A percentile compares a stretch with the other conserved stretches of the same genome.
phyloP scores from a whole-genome alignment of 1,140 invertebrate genomes.

The Drosophila tropicalis region DNA sequence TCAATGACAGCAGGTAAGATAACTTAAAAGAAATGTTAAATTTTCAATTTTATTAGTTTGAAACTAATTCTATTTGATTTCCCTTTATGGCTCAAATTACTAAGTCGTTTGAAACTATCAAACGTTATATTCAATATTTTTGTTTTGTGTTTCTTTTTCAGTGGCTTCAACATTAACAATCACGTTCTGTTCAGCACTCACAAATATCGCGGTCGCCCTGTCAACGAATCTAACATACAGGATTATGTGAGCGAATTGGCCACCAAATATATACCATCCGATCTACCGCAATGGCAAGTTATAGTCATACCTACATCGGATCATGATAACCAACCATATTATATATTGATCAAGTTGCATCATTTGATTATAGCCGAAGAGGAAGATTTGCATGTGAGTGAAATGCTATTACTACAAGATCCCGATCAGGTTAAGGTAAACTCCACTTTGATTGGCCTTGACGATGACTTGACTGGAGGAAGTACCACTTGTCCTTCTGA shows the following conservation, averaged over 20 bases:
- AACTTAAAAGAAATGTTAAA: no score
- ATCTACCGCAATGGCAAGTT: slow-evolving; percentile 91
- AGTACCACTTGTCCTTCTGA: neutral
- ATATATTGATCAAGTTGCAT: slow-evolving; percentile 90
- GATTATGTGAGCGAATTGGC: slow-evolving; percentile 91
- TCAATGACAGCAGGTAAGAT: slow-evolving; percentile 82
- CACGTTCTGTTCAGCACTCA: slow-evolving; percentile 87
- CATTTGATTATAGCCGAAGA: slow-evolving; percentile 89
- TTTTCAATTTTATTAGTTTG: no score
- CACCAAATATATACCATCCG: slow-evolving; percentile 88
- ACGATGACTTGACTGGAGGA: slow-evolving; percentile 32
- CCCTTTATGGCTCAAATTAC: no score
- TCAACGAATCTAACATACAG: slow-evolving; percentile 90
- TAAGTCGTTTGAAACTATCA: no score
- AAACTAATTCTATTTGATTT: no score
- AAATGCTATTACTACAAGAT: slow-evolving; percentile 87
- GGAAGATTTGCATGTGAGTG: slow-evolving; percentile 88
- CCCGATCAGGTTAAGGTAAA: slow-evolving; percentile 36
- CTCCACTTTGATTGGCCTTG: slow-evolving; percentile 21
- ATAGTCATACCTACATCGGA: slow-evolving; percentile 86
- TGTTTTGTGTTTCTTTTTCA: slow-evolving; percentile 22
- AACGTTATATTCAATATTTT: no score
- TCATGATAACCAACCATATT: slow-evolving; percentile 84
- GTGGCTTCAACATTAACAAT: slow-evolving; percentile 88
- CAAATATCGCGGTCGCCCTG: slow-evolving; percentile 87